A percentile compares a stretch with the other conserved stretches of the same genome.
Conservation (phyloP, 2,888 invertebrate species). For the Caenorhabditis sulstoni region DNA sequence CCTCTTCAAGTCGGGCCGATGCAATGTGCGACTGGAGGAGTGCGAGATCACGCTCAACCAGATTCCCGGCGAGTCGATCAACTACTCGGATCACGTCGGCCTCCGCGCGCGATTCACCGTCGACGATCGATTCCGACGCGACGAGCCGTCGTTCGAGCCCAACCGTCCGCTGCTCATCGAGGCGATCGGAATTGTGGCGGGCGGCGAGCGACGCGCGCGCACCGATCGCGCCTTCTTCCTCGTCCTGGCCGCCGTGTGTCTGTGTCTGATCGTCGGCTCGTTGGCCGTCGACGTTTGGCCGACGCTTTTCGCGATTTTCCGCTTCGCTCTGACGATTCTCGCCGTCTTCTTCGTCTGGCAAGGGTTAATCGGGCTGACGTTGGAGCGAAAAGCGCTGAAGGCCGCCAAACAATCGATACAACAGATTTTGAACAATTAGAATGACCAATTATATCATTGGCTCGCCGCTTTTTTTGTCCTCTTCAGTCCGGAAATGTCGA, state of each 20-base stretch:
- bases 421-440: slow-evolving; percentile 68
- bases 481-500: no score
- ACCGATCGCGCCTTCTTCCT: slow-evolving; percentile 68
- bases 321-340: slow-evolving; percentile 76
- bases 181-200: slow-evolving; percentile 72
- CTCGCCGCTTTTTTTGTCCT: no score
- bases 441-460: no score
- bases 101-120: slow-evolving; percentile 74
- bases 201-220: slow-evolving; percentile 76
- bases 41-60: slow-evolving; percentile 68
- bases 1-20: slow-evolving; percentile 84
- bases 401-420: slow-evolving; percentile 77
- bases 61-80: slow-evolving; percentile 66
- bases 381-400: slow-evolving; percentile 79
- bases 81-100: slow-evolving; percentile 79
- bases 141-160: slow-evolving; percentile 63
- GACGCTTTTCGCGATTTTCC: slow-evolving; percentile 56
- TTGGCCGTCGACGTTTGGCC: slow-evolving; percentile 63
- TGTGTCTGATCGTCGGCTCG: slow-evolving; percentile 59
- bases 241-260: slow-evolving; percentile 36
- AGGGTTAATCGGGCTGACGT: slow-evolving; percentile 77
- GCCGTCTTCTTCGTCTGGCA: slow-evolving; percentile 79
- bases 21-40: slow-evolving; percentile 64
- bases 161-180: slow-evolving; percentile 69
- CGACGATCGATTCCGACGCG: slow-evolving; percentile 54